A percentile compares a stretch with the other conserved stretches of the same genome.
These are phyloP conservation scores for Meiosimyza platycephala DNA, from an alignment of 2,888 invertebrate genomes.

Conservation along the genomic window DNA sequence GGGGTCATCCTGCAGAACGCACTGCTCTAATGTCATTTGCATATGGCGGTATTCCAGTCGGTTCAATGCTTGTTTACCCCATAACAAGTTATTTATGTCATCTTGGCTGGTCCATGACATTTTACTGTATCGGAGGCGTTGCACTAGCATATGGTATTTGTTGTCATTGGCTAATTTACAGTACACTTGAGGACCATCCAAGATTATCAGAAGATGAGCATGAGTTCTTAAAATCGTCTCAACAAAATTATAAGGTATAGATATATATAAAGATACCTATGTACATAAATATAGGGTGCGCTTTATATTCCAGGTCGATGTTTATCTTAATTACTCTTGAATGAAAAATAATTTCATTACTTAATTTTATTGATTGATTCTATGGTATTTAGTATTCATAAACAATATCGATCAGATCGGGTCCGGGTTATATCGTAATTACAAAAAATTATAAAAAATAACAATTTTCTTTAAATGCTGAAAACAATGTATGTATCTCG, in stretches of 20 bases:
- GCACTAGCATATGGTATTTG: constrained; percentile 55
- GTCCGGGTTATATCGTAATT: no score
- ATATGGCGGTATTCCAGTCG: constrained; percentile 68
- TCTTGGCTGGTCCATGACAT: constrained; percentile 73
- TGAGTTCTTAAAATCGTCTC: constrained; percentile 52
- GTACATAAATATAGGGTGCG: no score
- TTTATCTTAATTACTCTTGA: no score
- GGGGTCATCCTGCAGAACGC: constrained; percentile 67
- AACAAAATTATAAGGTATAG: background rate
- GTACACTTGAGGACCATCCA: constrained; percentile 70
- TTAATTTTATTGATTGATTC: no score
- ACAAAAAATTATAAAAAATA: no score
- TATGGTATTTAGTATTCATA: no score
- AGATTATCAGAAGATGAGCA: constrained; percentile 68
- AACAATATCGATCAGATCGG: no score
- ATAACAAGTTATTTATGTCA: constrained; percentile 71
- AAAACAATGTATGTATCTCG: no score
- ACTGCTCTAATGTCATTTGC: constrained; percentile 65
- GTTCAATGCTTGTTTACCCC: constrained; percentile 69
- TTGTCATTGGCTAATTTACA: constrained; percentile 66
- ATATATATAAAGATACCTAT: no score
- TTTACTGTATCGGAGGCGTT: constrained; percentile 68
- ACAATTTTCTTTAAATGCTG: no score
- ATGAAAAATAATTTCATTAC: no score
- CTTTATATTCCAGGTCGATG: no score